Percentiles rank a stretch among this genome's conserved stretches.
phyloP scores from a whole-genome alignment of 2,888 invertebrate genomes.

The Nebria salina region DNA sequence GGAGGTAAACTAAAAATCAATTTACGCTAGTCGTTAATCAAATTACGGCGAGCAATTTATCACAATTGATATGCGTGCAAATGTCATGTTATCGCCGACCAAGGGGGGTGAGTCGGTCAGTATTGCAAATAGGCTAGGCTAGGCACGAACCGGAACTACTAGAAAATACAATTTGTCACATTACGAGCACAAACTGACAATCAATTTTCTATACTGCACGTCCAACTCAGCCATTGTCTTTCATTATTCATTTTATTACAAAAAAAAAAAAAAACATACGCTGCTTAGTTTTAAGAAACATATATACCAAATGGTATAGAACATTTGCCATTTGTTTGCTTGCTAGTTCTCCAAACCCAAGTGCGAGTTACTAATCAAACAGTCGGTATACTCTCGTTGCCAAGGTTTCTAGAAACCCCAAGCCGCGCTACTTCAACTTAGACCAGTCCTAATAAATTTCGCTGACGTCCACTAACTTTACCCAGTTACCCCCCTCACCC shows the following conservation, averaged over 20 bases:
- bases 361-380: too few species aligned
- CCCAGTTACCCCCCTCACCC: too few species aligned
- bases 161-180: conserved; percentile 41
- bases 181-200: neutral
- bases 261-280: neutral
- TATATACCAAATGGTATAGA: too few species aligned
- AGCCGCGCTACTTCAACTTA: too few species aligned
- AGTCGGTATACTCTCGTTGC: too few species aligned
- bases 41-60: conserved; percentile 38
- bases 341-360: too few species aligned
- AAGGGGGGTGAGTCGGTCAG: conserved; percentile 9
- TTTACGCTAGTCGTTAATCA: conserved; percentile 39
- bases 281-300: too few species aligned
- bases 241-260: neutral
- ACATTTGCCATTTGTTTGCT: too few species aligned
- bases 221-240: neutral
- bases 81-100: conserved; percentile 27
- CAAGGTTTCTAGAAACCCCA: too few species aligned
- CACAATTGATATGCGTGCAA: conserved; percentile 42
- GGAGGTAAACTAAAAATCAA: conserved; percentile 37
- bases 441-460: too few species aligned
- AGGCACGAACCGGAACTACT: conserved; percentile 14
- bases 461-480: too few species aligned
- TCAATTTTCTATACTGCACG: neutral
- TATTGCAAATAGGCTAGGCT: neutral